Percentiles rank a stretch among this genome's conserved stretches.
Evolutionary conservation across 1,140 invertebrate species (phyloP).

Genomic region (Pseudomyrmex pallidus): DNA sequence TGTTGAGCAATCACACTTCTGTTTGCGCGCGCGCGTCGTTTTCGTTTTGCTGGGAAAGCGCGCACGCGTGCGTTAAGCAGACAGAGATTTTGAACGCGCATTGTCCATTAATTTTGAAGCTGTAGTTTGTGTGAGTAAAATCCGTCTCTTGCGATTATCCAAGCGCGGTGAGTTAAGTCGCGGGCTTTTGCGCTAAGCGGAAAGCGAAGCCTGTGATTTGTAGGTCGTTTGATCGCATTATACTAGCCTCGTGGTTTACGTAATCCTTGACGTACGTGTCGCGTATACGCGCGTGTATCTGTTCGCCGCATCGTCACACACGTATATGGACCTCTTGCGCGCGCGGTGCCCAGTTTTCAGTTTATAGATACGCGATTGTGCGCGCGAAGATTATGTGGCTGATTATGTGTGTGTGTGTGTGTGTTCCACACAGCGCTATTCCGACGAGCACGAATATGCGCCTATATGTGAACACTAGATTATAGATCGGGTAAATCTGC

Average conservation of each 20-base stretch:
- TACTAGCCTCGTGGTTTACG: conserved; percentile 70
- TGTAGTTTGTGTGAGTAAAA: neutral
- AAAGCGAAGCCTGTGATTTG: conserved; percentile 78
- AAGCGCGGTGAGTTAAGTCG: conserved; percentile 47
- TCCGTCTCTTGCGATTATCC: conserved; percentile 3
- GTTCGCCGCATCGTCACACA: neutral
- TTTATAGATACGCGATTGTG: neutral
- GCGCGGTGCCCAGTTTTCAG: neutral
- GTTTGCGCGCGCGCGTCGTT: neutral
- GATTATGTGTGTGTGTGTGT: neutral
- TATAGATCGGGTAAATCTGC: conserved; percentile 59
- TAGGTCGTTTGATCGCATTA: conserved; percentile 80
- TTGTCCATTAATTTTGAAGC: neutral
- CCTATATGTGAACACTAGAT: conserved; percentile 59
- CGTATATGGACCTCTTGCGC: neutral
- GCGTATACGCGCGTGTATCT: neutral
- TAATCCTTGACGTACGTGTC: conserved; percentile 67
- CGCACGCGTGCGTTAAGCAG: neutral
- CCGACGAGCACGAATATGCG: conserved; percentile 22
- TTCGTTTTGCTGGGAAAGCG: neutral
- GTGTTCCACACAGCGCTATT: neutral
- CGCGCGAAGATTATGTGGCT: neutral
- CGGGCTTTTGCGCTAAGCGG: conserved; percentile 67
- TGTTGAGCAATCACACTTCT: conserved; percentile 18
- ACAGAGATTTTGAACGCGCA: neutral